phyloP scores from a whole-genome alignment of 2,888 invertebrate genomes.

The Sialis lutaria region DNA sequence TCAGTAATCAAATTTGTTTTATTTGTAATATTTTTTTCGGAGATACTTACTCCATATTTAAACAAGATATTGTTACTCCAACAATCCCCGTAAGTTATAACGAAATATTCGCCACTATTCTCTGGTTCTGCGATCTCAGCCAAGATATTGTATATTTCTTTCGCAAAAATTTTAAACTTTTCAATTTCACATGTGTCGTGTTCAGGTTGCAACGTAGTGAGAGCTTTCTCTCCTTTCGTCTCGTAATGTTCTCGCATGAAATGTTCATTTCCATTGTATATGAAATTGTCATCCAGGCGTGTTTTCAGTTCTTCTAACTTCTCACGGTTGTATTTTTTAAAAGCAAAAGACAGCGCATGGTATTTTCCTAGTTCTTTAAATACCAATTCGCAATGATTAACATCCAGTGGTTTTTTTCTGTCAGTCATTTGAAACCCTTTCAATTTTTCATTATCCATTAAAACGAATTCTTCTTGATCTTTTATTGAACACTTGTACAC shows the following conservation, averaged over 20 bases:
- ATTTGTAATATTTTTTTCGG: too few species aligned
- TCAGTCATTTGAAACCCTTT: background rate
- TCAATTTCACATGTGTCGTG: background rate
- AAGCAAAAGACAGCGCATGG: background rate
- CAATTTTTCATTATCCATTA: conserved; percentile 7
- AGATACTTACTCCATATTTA: conserved; percentile 12
- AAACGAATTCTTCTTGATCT: conserved; percentile 11
- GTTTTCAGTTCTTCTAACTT: too few species aligned
- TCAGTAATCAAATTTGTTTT: too few species aligned
- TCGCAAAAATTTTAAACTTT: conserved; percentile 9
- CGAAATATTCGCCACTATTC: conserved; percentile 11
- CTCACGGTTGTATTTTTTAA: background rate
- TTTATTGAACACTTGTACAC: background rate
- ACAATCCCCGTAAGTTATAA: conserved; percentile 16
- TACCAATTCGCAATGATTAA: conserved; percentile 1
- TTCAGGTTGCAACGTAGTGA: background rate
- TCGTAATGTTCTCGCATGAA: background rate
- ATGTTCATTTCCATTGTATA: too few species aligned
- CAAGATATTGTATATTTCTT: conserved; percentile 2
- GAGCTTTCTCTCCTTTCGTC: background rate
- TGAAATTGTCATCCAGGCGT: too few species aligned
- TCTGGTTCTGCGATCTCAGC: conserved; percentile 6
- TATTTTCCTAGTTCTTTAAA: background rate
- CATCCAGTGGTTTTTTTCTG: conserved; percentile 1
- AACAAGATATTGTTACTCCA: conserved; percentile 16